phyloP scores from a whole-genome alignment of 2,113 vertebrate species.

The Platanista minor region DNA sequence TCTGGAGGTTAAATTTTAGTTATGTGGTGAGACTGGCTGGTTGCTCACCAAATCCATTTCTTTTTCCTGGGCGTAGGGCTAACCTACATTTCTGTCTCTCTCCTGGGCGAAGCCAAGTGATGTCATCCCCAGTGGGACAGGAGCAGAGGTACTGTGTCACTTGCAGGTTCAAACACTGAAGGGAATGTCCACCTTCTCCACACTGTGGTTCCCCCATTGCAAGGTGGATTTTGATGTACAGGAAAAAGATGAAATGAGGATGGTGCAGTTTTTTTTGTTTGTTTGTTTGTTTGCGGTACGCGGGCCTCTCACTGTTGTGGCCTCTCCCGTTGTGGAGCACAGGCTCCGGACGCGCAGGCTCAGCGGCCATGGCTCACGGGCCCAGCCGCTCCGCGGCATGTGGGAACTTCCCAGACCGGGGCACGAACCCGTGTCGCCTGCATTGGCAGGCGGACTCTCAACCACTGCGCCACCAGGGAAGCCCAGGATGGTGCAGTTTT shows the following conservation, averaged over 20 bases:
- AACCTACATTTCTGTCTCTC: background rate
- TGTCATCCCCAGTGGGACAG: background rate
- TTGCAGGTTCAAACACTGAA: background rate
- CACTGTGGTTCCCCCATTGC: background rate
- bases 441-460: too few species aligned
- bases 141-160: background rate
- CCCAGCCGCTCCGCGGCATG: too few species aligned
- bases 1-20: background rate
- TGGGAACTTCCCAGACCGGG: too few species aligned
- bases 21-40: background rate
- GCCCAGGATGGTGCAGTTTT: background rate
- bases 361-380: too few species aligned
- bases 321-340: too few species aligned
- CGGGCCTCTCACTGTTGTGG: too few species aligned
- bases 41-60: background rate
- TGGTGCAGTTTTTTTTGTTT: background rate
- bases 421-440: too few species aligned
- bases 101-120: background rate
- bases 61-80: background rate
- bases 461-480: too few species aligned
- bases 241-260: background rate
- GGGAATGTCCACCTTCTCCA: background rate
- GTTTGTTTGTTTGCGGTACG: too few species aligned
- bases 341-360: too few species aligned
- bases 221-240: background rate